Evolutionary conservation across 64 coral and sea anemone species (phyloP).

Genomic region (Montipora foliosa): DNA sequence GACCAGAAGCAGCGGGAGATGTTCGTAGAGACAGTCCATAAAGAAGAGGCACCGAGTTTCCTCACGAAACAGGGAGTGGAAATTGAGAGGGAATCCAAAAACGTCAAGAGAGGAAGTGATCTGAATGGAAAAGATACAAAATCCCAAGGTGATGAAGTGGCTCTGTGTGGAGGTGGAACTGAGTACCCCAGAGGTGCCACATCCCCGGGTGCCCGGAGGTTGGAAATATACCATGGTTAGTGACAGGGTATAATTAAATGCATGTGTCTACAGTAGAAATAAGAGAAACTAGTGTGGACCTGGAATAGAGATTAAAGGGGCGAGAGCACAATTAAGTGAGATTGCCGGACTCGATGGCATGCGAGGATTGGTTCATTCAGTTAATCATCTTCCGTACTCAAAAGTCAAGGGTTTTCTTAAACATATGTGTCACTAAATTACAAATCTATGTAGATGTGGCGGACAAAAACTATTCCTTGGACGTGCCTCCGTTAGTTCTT

Average conservation of each 20-base stretch:
- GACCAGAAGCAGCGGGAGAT: constrained; percentile 49
- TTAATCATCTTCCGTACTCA: too few relatives aligned
- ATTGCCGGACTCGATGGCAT: too few relatives aligned
- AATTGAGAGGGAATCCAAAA: neutral
- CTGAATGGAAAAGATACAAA: neutral
- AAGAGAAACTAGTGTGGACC: neutral
- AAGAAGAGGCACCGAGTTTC: neutral
- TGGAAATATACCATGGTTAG: neutral
- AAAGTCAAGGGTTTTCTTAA: too few relatives aligned
- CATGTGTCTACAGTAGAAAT: neutral
- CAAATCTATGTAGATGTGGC: too few relatives aligned
- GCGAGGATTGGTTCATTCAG: too few relatives aligned
- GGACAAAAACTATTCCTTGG: too few relatives aligned
- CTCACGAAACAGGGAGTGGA: neutral
- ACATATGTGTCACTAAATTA: too few relatives aligned
- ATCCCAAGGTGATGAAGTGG: neutral
- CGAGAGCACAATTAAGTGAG: too few relatives aligned
- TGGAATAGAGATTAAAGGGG: too few relatives aligned
- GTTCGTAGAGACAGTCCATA: neutral
- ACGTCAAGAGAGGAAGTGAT: neutral
- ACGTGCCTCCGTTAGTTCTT: rapidly evolving
- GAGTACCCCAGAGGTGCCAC: neutral
- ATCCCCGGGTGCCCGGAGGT: neutral
- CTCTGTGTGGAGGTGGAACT: neutral
- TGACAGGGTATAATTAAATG: neutral